These are phyloP conservation scores for Crepidodera aurea DNA, from an alignment of 2,888 invertebrate genomes.

Conservation along the genomic window DNA sequence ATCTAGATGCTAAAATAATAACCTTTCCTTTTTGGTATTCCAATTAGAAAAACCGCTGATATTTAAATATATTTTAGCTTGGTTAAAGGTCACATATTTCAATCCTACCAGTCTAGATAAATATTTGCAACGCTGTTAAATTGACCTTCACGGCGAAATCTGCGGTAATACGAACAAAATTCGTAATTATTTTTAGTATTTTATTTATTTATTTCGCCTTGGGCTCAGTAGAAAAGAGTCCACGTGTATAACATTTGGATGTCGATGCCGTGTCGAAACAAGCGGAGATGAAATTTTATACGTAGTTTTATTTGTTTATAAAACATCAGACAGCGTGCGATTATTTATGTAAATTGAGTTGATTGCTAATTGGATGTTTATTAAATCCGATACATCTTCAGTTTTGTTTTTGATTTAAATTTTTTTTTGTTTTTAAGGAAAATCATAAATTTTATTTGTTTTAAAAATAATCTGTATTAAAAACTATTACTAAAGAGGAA, in stretches of 20 bases:
- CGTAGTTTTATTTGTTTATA: not conserved
- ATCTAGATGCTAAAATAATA: too few species aligned
- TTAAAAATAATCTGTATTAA: too few species aligned
- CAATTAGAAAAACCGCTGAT: too few species aligned
- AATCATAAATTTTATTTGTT: too few species aligned
- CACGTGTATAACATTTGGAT: conserved; percentile 7
- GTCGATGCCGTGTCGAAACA: not conserved
- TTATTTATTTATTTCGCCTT: conserved; percentile 21
- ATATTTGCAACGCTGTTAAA: not conserved
- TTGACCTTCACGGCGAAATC: not conserved
- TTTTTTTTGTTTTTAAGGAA: too few species aligned
- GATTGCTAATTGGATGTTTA: not conserved
- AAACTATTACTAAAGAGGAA: too few species aligned
- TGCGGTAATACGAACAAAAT: not conserved
- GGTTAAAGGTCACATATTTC: too few species aligned
- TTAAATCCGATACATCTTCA: too few species aligned
- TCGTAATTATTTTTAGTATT: conserved; percentile 15
- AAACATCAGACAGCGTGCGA: not conserved
- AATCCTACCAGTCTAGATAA: not conserved
- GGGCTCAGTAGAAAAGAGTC: conserved; percentile 3
- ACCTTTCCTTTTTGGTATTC: too few species aligned
- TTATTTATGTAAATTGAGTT: conserved; percentile 9
- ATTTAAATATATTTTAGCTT: too few species aligned
- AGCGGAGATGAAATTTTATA: not conserved
- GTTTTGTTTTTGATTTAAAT: too few species aligned